Evolutionary conservation across 2,797 vertebrate genomes (phyloP).

Genomic region (Chrysocyon brachyurus): DNA sequence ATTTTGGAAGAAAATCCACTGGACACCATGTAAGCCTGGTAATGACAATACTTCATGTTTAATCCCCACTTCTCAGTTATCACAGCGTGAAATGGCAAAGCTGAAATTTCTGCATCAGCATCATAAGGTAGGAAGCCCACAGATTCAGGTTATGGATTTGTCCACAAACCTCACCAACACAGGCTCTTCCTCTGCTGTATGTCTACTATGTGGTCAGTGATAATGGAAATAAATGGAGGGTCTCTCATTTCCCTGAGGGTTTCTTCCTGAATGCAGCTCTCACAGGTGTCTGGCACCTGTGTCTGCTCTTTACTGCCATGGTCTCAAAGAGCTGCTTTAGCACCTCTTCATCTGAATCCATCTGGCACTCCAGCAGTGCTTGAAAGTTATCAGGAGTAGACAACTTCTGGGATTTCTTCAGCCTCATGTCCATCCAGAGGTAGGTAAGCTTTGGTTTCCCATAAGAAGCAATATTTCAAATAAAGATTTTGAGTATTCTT

Average conservation of each 20-base stretch:
- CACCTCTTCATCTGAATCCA: background rate
- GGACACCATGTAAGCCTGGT: background rate
- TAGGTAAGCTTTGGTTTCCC: background rate
- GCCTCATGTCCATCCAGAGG: background rate
- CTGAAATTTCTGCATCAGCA: background rate
- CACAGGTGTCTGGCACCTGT: background rate
- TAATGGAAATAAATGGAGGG: background rate
- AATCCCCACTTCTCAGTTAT: background rate
- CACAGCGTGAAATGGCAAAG: background rate
- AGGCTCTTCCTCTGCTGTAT: background rate
- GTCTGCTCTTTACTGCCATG: background rate
- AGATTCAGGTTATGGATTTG: background rate
- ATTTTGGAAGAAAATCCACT: background rate
- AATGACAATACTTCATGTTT: background rate
- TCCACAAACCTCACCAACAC: background rate
- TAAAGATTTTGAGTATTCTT: too few relatives aligned
- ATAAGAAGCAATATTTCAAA: background rate
- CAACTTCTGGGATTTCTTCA: background rate
- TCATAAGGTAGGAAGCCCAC: background rate
- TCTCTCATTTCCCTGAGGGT: background rate
- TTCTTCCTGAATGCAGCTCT: background rate
- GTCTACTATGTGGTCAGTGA: too few relatives aligned
- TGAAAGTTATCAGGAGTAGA: background rate
- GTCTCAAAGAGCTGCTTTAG: background rate
- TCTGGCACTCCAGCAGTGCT: background rate